Base-by-base conservation (phyloP, 2,113 vertebrate genomes). In the Sinocyclocheilus anophthalmus region DNA sequence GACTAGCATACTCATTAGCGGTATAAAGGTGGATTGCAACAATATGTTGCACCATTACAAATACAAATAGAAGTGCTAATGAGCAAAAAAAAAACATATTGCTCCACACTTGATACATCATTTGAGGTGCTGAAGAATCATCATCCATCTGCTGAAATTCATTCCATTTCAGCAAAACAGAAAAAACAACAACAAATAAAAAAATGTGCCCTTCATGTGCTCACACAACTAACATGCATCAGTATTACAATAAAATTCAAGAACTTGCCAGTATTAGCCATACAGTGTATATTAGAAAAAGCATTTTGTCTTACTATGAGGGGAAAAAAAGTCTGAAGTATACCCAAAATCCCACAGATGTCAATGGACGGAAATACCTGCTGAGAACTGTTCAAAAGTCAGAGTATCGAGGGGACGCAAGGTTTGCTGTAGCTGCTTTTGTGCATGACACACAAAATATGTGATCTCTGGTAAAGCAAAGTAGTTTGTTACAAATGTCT, bases 21-120 rank as follows among this genome's bases (percentile, higher is more conserved):
- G 22, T 45, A 85, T 61, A 12, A 14, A 70, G 77, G 70, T 77
- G 77, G 50, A 84, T 76, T 72, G 61, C 50, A 76, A 70, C 87
- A 73, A 30, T 85, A 76, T 83, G 81, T 87, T 73, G 67, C 67
- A 81, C 70, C 70, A 26, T 77, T 70, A 63, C 53, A 30, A 80
- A 39, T 45, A 33, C 63, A 85, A 39, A 33, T 67, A 83, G 81
- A 87, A 14, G 88, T 89, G 88, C 69, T 89, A 89, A 89, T 87
- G 88, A 89, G 88, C 53, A 55, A 85, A 78, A 87, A 72, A 11
- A 85, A 85, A 85, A 26, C 50, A 78, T 30, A 83, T 37, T 63
- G 63, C 72, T 33, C 65, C 30, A 22, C 65, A 55, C 65, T 83
- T 69, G 18, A 83, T 18, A n/a, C 26, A 70, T 70, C 24, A 83